Conservation (phyloP, 2,888 invertebrate species). For the Hipparchia sbordonii region DNA sequence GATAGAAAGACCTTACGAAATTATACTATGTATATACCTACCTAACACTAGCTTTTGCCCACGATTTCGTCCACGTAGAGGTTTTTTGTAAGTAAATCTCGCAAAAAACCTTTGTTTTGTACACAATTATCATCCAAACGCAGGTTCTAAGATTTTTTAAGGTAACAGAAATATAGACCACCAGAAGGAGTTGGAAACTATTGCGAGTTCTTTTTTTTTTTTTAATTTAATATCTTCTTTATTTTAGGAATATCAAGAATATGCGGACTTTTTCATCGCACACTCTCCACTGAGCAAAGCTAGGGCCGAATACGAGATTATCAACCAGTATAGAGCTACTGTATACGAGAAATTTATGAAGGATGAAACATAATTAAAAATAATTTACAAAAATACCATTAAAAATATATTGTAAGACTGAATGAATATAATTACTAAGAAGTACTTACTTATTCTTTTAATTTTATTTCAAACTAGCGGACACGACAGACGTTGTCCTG, state of each 20-base stretch:
- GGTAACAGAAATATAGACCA: not conserved
- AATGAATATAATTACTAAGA: not conserved
- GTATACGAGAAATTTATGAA: slow-evolving; percentile 1
- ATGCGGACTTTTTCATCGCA: slow-evolving; percentile 1
- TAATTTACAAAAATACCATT: not conserved
- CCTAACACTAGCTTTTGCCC: too few relatives aligned
- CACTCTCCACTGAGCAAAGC: slow-evolving; percentile 2
- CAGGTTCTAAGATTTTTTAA: too few relatives aligned
- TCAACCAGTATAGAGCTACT: not conserved
- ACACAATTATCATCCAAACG: too few relatives aligned
- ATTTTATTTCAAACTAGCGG: too few relatives aligned
- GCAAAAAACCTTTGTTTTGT: too few relatives aligned
- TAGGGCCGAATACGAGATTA: not conserved
- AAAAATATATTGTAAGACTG: not conserved
- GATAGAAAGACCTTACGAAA: too few relatives aligned
- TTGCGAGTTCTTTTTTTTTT: not conserved
- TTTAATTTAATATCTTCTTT: not conserved
- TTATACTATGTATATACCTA: too few relatives aligned
- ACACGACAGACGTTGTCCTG: too few relatives aligned
- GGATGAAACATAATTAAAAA: slow-evolving; percentile 1
- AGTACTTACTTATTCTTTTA: too few relatives aligned
- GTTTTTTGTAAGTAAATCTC: too few relatives aligned
- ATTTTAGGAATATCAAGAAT: slow-evolving; percentile 12
- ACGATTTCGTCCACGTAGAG: too few relatives aligned
- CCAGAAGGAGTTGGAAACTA: not conserved